Conservation (phyloP, 2,113 vertebrate species). For the Ascaphus truei region DNA sequence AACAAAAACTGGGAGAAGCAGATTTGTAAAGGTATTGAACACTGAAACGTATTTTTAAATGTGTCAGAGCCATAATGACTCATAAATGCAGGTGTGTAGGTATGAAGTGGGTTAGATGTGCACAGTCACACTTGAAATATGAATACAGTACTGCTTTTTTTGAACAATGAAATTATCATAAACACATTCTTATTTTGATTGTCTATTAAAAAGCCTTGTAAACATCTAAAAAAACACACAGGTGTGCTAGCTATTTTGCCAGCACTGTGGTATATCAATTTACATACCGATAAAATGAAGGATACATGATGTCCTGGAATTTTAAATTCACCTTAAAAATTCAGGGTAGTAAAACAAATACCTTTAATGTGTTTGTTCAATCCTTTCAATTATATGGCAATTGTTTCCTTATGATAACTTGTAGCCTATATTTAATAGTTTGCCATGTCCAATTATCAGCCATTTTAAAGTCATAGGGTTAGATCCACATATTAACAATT, state of each 20-base stretch:
- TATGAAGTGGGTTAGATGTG: slow-evolving; percentile 15
- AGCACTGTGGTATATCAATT: slow-evolving; percentile 21
- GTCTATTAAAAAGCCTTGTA: slow-evolving; percentile 15
- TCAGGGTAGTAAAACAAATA: slow-evolving; percentile 24
- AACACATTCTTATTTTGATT: slow-evolving; percentile 19
- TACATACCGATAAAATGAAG: slow-evolving; percentile 13
- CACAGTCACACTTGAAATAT: slow-evolving; percentile 29
- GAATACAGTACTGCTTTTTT: slow-evolving; percentile 14
- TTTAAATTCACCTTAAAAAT: slow-evolving; percentile 1
- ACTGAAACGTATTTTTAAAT: slow-evolving; percentile 1
- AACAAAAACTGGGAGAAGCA: not conserved
- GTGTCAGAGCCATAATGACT: slow-evolving; percentile 12
- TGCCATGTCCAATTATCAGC: too few species aligned
- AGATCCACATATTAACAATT: too few species aligned
- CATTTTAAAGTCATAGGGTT: too few species aligned
- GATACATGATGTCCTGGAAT: slow-evolving; percentile 11
- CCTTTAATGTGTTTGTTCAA: slow-evolving; percentile 13
- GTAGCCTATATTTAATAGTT: slow-evolving; percentile 1
- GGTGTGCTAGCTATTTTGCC: slow-evolving; percentile 17
- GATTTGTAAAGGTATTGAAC: slow-evolving; percentile 4
- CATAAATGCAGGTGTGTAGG: slow-evolving; percentile 29
- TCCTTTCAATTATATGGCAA: slow-evolving; percentile 8
- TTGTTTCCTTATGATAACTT: slow-evolving; percentile 8
- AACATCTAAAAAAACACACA: slow-evolving; percentile 21
- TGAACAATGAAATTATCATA: slow-evolving; percentile 29